phyloP scores from a whole-genome alignment of 2,797 vertebrate species.

The Pelobates cultripes region DNA sequence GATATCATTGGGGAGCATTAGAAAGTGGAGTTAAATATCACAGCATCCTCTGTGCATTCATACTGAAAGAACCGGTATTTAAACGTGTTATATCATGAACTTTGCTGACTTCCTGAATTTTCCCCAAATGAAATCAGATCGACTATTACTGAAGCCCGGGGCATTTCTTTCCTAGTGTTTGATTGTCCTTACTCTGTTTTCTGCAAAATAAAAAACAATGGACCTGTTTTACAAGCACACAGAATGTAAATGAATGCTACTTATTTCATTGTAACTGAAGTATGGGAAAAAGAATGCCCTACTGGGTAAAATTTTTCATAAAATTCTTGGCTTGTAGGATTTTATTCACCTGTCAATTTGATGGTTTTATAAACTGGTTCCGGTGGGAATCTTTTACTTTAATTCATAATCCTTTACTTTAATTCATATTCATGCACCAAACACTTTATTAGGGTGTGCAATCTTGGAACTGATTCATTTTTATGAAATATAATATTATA shows the following conservation, averaged over 20 bases:
- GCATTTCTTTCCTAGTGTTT: constrained; percentile 56
- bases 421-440: too few relatives aligned
- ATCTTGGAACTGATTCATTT: too few relatives aligned
- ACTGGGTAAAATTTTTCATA: constrained; percentile 37
- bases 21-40: constrained; percentile 45
- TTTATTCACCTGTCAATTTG: constrained; percentile 30
- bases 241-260: constrained; percentile 56
- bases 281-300: constrained; percentile 53
- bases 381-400: not conserved
- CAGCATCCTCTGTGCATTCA: constrained; percentile 40
- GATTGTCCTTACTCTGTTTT: constrained; percentile 56
- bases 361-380: not conserved
- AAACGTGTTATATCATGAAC: constrained; percentile 58
- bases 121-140: constrained; percentile 61
- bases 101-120: constrained; percentile 56
- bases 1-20: constrained; percentile 30
- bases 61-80: constrained; percentile 48
- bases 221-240: constrained; percentile 54
- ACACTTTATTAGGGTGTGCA: too few relatives aligned
- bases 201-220: constrained; percentile 57
- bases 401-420: not conserved
- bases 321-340: constrained; percentile 28
- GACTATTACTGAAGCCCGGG: constrained; percentile 56
- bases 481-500: too few relatives aligned
- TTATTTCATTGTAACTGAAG: constrained; percentile 57